These are phyloP conservation scores for Caligus rogercresseyi DNA, from an alignment of 1,140 invertebrate species.

Conservation along the genomic window DNA sequence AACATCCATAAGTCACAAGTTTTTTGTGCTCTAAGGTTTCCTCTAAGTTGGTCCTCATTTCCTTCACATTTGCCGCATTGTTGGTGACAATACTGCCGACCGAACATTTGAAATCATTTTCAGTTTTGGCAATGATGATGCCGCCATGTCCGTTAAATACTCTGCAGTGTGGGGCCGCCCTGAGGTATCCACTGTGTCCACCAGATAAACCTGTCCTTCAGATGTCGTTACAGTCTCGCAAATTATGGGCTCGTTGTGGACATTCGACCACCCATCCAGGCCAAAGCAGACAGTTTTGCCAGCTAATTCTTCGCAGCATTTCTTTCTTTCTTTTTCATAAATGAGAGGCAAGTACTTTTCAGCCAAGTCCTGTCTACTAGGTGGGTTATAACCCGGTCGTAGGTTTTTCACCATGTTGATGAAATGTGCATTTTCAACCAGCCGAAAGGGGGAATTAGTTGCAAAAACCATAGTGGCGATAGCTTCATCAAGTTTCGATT, in stretches of 20 bases:
- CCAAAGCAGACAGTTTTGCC: conserved; percentile 5
- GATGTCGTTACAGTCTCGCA: background rate
- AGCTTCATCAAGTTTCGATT: background rate
- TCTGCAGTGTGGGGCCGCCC: too few relatives aligned
- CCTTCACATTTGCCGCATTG: too few relatives aligned
- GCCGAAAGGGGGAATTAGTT: background rate
- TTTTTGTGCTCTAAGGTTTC: background rate
- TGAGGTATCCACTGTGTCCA: too few relatives aligned
- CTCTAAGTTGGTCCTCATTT: background rate
- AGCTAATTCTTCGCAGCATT: background rate
- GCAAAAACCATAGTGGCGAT: background rate
- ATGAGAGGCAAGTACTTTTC: background rate
- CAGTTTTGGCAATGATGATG: too few relatives aligned
- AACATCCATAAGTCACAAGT: background rate
- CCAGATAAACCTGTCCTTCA: too few relatives aligned
- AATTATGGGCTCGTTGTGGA: conserved; percentile 13
- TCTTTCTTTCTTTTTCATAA: background rate
- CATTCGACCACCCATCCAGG: conserved; percentile 20
- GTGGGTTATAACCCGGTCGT: background rate
- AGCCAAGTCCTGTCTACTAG: background rate
- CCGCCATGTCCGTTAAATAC: too few relatives aligned
- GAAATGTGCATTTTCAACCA: background rate
- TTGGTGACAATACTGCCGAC: too few relatives aligned
- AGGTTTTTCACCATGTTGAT: background rate
- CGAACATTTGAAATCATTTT: too few relatives aligned